Conservation (phyloP, 2,797 vertebrate species). For the Siniperca obscura region DNA sequence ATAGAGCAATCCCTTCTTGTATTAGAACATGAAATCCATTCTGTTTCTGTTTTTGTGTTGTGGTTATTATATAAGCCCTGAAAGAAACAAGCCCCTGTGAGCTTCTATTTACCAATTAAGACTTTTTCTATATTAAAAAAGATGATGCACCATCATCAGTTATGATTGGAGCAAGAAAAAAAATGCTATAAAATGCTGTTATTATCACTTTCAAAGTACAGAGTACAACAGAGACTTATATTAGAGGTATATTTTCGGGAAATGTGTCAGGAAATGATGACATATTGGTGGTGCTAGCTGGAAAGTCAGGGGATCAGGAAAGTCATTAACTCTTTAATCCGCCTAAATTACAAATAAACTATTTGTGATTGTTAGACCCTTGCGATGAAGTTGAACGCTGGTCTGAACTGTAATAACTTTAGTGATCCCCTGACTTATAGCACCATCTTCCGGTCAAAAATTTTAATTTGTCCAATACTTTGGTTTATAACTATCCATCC, state of each 20-base stretch:
- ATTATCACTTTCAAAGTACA: background rate
- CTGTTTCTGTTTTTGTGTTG: constrained; percentile 33
- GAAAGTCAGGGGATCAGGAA: background rate
- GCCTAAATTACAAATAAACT: background rate
- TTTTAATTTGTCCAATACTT: background rate
- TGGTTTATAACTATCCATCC: background rate
- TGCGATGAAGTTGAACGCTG: background rate
- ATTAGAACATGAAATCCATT: constrained; percentile 45
- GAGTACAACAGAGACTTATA: constrained; percentile 17
- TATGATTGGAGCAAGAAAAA: constrained; percentile 13
- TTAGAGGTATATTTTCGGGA: background rate
- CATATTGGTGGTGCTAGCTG: background rate
- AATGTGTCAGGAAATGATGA: background rate
- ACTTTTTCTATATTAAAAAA: constrained; percentile 20
- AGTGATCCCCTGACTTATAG: background rate
- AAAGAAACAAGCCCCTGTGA: constrained; percentile 36
- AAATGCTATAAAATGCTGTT: background rate
- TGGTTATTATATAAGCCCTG: constrained; percentile 32
- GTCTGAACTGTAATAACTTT: background rate
- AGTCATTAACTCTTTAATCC: background rate
- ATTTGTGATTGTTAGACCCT: background rate
- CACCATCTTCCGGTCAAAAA: background rate
- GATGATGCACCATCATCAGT: constrained; percentile 29
- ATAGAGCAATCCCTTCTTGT: constrained; percentile 41
- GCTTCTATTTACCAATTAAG: constrained; percentile 33